Base-by-base conservation (phyloP, 1,140 invertebrate species). In the honey bee (Apis mellifera) region DNA sequence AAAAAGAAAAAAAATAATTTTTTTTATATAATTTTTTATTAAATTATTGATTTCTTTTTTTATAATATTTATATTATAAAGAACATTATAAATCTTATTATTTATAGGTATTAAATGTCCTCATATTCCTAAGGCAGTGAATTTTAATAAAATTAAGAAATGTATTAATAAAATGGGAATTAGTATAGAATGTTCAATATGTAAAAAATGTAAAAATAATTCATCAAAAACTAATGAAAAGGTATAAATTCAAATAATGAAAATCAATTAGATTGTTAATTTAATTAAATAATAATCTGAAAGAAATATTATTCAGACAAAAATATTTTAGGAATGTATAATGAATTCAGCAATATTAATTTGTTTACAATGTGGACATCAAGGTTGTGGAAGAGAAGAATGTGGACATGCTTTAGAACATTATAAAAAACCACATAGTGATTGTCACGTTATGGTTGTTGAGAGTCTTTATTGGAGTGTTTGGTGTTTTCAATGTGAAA, bases 381-480 rank as follows among this genome's bases (percentile, higher is more conserved):
- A 97, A 93, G 95, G 96, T 59, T 98, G 98, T 94, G 97, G 97
- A 57, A 94, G 96, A 76, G 94, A 95, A 15, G 94, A 96, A 15
- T 95, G 95, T 89, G 94, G 96, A 84, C 98, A 99, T 94, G 97
- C 97, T 2, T 87, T 97, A 17, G 94, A 96, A 69, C 98, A 99
- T 93, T 97, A 95, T 90, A 94, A 96, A 87, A 97, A 95, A 2
- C 96, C 97, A 7, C 96, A 95, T 84, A 98, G 97, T 13, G 97
- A 97, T 89, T 95, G 93, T 21, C 98, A 99, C 94, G 95, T 95
- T 12, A 89, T 98, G 65, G 96, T 96, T 23, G 94, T 97, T 55
- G 96, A 98, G 88, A 96, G 96, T 8, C 95, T 95, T 21, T 93
- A 95, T 7, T 97, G 97, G 95, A 95, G 94, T 68, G 94, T 97